These are phyloP conservation scores for Fissipunctia ypsillon DNA, from an alignment of 2,888 invertebrate species.

Conservation along the genomic window DNA sequence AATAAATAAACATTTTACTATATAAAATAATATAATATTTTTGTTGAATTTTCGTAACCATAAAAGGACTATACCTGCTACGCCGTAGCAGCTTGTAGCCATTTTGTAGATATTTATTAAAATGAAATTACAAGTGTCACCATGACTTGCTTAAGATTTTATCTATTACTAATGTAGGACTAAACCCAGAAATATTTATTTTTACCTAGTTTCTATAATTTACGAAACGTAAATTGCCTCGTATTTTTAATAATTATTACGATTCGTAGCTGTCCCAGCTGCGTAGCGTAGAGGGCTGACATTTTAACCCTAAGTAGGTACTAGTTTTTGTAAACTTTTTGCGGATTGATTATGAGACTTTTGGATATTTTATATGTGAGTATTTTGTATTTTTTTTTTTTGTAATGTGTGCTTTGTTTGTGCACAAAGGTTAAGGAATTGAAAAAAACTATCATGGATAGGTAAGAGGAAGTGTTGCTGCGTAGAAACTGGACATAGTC, in stretches of 20 bases:
- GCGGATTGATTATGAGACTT: too few species aligned
- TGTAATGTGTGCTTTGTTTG: too few species aligned
- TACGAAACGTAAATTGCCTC: background rate
- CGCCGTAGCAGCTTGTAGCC: constrained; percentile 44
- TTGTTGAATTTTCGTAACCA: constrained; percentile 5
- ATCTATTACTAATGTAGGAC: background rate
- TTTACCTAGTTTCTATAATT: background rate
- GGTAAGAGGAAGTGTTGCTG: background rate
- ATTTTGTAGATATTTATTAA: background rate
- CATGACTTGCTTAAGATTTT: background rate
- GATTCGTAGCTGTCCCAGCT: background rate
- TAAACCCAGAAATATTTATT: background rate
- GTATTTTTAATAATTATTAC: background rate
- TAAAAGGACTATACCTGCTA: constrained; percentile 23
- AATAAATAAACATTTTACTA: background rate
- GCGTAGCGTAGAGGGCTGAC: background rate
- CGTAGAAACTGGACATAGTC: background rate
- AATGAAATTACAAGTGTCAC: background rate
- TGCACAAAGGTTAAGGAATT: background rate
- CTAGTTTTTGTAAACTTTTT: too few species aligned
- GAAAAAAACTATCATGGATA: background rate
- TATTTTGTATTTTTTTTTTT: too few species aligned
- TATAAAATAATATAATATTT: background rate
- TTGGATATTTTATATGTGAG: too few species aligned
- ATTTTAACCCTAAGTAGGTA: background rate